Conservation (phyloP, 2,888 invertebrate species). For the Acholoe squamosa region DNA sequence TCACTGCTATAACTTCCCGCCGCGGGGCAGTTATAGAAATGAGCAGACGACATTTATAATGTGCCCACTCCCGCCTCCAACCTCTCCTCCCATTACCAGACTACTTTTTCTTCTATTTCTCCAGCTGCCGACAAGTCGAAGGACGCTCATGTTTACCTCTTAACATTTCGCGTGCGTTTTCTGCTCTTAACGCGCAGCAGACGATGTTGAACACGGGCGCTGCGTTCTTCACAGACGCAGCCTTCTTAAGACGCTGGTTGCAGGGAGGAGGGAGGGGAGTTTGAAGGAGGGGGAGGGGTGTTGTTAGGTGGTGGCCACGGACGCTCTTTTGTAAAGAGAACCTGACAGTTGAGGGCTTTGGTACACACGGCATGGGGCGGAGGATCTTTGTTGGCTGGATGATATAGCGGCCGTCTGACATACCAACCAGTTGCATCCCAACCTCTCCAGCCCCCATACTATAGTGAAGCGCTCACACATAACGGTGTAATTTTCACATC, state of each 20-base stretch:
- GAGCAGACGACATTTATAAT: conserved; percentile 11
- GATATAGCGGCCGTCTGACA: conserved; percentile 14
- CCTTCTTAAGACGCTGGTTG: neutral
- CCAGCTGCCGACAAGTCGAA: neutral
- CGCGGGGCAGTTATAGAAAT: neutral
- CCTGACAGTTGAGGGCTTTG: conserved; percentile 22
- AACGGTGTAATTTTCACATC: conserved; percentile 8
- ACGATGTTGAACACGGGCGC: neutral
- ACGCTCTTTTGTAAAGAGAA: neutral
- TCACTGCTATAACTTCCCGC: neutral
- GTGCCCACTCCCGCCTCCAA: conserved; percentile 1
- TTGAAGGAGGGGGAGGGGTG: neutral
- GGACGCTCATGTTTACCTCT: neutral
- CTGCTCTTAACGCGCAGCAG: neutral
- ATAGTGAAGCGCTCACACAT: conserved; percentile 18
- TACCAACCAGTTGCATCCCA: neutral
- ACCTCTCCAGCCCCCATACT: neutral
- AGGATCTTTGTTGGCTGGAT: conserved; percentile 1
- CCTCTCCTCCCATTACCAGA: conserved; percentile 27
- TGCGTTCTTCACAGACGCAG: too few species aligned
- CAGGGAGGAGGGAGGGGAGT: neutral
- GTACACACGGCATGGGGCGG: conserved; percentile 21
- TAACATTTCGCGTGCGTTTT: conserved; percentile 1
- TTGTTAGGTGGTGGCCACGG: neutral
- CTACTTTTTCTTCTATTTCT: neutral